Evolutionary conservation across 2,113 vertebrate genomes (phyloP).

Genomic region (Brienomyrus longianalis): DNA sequence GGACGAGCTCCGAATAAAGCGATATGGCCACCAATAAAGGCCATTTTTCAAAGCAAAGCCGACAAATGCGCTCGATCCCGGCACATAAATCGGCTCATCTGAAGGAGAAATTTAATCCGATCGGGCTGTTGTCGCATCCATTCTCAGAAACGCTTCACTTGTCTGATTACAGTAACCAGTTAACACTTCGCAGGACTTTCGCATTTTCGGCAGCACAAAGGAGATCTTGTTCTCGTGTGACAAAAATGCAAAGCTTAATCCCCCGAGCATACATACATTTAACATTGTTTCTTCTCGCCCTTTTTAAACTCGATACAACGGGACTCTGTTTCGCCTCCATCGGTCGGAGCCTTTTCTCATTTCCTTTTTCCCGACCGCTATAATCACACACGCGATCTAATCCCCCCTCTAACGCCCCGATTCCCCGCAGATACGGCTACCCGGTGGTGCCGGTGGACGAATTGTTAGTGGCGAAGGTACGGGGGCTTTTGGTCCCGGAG

Average conservation of each 20-base stretch:
- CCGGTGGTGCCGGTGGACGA: not conserved
- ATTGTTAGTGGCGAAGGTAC: not conserved
- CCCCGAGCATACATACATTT: not conserved
- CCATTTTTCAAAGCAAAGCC: not conserved
- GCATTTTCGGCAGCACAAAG: not conserved
- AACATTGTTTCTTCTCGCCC: not conserved
- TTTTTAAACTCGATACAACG: not conserved
- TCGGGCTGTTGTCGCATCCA: not conserved
- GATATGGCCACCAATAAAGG: not conserved
- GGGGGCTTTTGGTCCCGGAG: not conserved
- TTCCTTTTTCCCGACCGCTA: slow-evolving; percentile 12
- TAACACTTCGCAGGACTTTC: not conserved
- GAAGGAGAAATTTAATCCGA: slow-evolving; percentile 2
- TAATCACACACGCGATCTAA: not conserved
- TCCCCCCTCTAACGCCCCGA: not conserved
- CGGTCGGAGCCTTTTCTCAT: slow-evolving; percentile 10
- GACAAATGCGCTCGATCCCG: not conserved
- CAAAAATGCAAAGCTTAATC: not conserved
- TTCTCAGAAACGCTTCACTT: slow-evolving; percentile 6
- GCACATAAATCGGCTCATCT: not conserved
- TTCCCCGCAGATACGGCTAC: not conserved
- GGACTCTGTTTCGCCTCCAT: not conserved
- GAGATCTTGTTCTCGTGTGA: not conserved
- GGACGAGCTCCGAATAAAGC: not conserved
- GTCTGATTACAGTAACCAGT: not conserved